A percentile compares a stretch with the other conserved stretches of the same genome.
These are phyloP conservation scores for Prionace glauca DNA, from an alignment of 2,797 vertebrate species.

Conservation along the genomic window DNA sequence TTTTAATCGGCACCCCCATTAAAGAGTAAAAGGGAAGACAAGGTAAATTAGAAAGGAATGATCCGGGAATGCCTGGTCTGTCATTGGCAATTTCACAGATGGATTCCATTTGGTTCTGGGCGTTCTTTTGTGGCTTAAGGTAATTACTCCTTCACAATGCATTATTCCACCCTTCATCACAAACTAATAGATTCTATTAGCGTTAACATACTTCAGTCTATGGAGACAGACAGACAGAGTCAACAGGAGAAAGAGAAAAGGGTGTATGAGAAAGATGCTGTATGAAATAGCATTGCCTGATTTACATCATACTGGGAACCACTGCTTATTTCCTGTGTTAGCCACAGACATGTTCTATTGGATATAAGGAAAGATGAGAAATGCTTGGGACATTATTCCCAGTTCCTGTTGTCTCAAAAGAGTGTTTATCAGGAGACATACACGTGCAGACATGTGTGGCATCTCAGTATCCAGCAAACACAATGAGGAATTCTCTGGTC, in stretches of 20 bases:
- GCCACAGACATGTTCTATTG: not conserved
- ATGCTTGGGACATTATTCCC: not conserved
- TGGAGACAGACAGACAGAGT: not conserved
- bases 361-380: not conserved
- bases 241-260: not conserved
- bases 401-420: not conserved
- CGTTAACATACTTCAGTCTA: not conserved
- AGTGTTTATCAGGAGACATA: not conserved
- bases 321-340: not conserved
- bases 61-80: not conserved
- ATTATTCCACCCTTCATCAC: not conserved
- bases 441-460: not conserved
- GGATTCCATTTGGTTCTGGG: slow-evolving; percentile 6
- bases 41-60: slow-evolving; percentile 21
- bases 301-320: too few relatives aligned
- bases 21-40: not conserved
- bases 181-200: not conserved
- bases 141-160: slow-evolving; percentile 10
- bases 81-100: slow-evolving; percentile 1
- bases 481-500: not conserved
- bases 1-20: not conserved
- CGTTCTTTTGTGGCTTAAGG: not conserved
- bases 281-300: not conserved
- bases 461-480: not conserved
- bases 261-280: not conserved